These are phyloP conservation scores for Lysandra coridon DNA, from an alignment of 2,888 invertebrate species.

Conservation along the genomic window DNA sequence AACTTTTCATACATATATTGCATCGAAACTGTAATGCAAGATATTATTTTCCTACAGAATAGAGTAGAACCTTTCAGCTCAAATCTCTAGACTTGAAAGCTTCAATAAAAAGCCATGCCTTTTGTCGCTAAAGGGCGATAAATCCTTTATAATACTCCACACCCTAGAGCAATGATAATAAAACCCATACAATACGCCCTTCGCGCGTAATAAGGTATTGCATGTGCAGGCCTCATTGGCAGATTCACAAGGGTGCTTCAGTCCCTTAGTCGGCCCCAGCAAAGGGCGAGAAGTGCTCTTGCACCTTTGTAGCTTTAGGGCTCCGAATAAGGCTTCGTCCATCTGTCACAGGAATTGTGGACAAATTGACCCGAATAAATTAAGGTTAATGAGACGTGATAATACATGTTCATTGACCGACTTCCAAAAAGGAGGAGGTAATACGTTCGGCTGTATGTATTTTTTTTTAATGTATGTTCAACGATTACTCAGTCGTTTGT, in stretches of 20 bases:
- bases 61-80: neutral
- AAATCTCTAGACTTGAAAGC: neutral
- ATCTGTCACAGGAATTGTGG: neutral
- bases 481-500: no score
- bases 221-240: constrained; percentile 18
- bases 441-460: no score
- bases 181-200: constrained; percentile 16
- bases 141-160: neutral
- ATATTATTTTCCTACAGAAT: no score
- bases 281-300: constrained; percentile 6
- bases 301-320: constrained; percentile 2
- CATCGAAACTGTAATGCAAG: no score
- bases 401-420: no score
- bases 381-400: no score
- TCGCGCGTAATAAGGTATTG: constrained; percentile 13
- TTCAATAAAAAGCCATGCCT: neutral
- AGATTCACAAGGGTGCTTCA: constrained; percentile 4
- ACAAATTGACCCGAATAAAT: no score
- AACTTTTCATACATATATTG: no score
- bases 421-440: no score
- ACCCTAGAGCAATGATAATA: constrained; percentile 11
- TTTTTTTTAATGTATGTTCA: no score
- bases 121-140: constrained; percentile 4
- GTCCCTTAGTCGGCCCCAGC: neutral
- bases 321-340: constrained; percentile 8